Conservation (phyloP, 2,797 vertebrate genomes). For the Halcyon badia region DNA sequence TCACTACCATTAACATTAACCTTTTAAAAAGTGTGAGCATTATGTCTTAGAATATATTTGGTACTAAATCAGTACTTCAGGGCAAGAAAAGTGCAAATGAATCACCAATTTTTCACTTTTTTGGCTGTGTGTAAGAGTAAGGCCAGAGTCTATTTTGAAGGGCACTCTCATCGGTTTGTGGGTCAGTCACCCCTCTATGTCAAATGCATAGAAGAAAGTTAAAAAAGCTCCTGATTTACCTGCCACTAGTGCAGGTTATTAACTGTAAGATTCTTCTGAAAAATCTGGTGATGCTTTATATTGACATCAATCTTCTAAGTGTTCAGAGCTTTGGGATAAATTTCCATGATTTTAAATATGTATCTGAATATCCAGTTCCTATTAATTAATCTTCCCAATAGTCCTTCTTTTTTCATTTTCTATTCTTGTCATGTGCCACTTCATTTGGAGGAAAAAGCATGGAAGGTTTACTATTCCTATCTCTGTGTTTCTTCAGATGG, state of each 20-base stretch:
- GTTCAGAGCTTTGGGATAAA: background rate
- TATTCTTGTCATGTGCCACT: background rate
- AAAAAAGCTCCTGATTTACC: background rate
- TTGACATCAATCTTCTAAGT: background rate
- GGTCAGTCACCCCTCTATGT: background rate
- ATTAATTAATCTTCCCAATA: background rate
- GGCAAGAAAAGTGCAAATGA: background rate
- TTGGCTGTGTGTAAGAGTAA: background rate
- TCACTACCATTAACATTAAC: slow-evolving; percentile 67
- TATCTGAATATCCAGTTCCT: background rate
- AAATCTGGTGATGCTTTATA: background rate
- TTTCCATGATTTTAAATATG: background rate
- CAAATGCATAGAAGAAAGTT: background rate
- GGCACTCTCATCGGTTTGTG: rapidly evolving
- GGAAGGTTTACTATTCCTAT: background rate
- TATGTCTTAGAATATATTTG: slow-evolving; percentile 44
- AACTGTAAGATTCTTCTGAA: background rate
- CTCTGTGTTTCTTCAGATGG: background rate
- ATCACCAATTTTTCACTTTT: background rate
- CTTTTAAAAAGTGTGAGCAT: slow-evolving; percentile 59
- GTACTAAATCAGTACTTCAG: background rate
- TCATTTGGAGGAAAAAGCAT: background rate
- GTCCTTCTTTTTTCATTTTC: background rate
- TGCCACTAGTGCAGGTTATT: background rate
- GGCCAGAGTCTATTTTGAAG: background rate